These are phyloP conservation scores for Brienomyrus longianalis DNA, from an alignment of 2,113 vertebrate species.

Conservation along the genomic window DNA sequence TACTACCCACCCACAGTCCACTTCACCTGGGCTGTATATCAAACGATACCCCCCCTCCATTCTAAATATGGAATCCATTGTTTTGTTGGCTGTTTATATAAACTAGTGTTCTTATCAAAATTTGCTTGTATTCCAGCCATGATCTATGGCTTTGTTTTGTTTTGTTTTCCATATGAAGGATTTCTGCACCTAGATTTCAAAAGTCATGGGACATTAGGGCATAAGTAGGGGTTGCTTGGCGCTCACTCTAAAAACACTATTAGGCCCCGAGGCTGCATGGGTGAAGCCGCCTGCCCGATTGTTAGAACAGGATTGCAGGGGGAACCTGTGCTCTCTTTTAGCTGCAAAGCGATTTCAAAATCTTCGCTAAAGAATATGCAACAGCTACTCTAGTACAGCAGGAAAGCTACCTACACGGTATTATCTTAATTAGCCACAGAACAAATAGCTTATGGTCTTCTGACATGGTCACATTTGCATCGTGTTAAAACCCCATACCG, in stretches of 20 bases:
- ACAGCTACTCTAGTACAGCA: conserved; percentile 33
- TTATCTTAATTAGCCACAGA: conserved; percentile 8
- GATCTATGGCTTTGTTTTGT: conserved; percentile 23
- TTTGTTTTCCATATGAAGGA: conserved; percentile 64
- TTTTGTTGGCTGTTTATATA: conserved; percentile 40
- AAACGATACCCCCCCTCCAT: neutral
- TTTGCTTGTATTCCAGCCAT: conserved; percentile 20
- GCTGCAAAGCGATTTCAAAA: conserved; percentile 39
- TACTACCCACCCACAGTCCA: neutral
- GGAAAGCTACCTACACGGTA: neutral
- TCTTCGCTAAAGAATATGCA: conserved; percentile 38
- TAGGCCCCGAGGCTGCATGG: conserved; percentile 58
- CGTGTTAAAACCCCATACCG: too few species aligned
- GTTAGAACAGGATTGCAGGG: conserved; percentile 54
- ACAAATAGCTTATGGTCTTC: neutral
- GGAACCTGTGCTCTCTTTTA: conserved; percentile 54
- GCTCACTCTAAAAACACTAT: conserved; percentile 50
- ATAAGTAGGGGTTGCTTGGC: conserved; percentile 55
- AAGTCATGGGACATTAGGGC: conserved; percentile 53
- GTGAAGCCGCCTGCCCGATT: conserved; percentile 60
- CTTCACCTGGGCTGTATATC: neutral
- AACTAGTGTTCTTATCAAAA: conserved; percentile 43
- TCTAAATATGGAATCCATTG: conserved; percentile 12
- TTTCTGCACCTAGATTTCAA: conserved; percentile 52
- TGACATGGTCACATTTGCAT: neutral